Evolutionary conservation across 2,888 invertebrate genomes (phyloP), one percentile per base, ranked within the genome.

Genomic region (Ennomos quercinarius): DNA sequence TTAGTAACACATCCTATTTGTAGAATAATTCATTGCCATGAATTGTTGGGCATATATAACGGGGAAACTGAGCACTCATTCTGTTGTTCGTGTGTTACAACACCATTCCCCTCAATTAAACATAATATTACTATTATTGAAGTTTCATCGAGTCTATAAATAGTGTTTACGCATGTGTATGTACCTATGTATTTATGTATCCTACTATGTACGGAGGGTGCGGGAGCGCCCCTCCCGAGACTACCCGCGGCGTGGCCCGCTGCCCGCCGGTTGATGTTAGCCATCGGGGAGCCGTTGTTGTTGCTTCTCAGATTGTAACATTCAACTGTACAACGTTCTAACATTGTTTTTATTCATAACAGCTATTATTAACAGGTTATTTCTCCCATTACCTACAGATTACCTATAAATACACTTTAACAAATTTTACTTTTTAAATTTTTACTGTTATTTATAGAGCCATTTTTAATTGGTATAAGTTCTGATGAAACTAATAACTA

Each of bases 401-500:
- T 57, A 12, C 40, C n/a, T n/a, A n/a, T n/a, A n/a, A 50, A 78
- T 82, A 80, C 80, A 82, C 77, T 76, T 73, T 49, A 44, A 40
- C 27, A 77, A 80, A 77, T 78, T 85, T 38, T 9, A 81, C 78
- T 75, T 84, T 88, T 84, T 74, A 51, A 83, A 80, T 82, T 86
- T 77, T 74, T 76, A 81, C 84, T 87, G 86, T 89, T 90, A 87
- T 86, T 85, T 88, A 87, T 87, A 86, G 86, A 89, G 84, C 84
- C 84, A 89, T 88, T 87, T 87, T 81, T 90, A 84, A 91, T 92
- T 91, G 91, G 91, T 91, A 87, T 92, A 91, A 91, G 91, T 92
- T 91, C 87, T 86, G 89, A 89, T 86, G 89, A 89, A 90, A 91
- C 91, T 89, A 89, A 89, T 89, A 91, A 92, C 91, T 92, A 92